A percentile compares a stretch with the other conserved stretches of the same genome.
phyloP scores from a whole-genome alignment of 2,888 invertebrate genomes.

The Panzeria rudis region DNA sequence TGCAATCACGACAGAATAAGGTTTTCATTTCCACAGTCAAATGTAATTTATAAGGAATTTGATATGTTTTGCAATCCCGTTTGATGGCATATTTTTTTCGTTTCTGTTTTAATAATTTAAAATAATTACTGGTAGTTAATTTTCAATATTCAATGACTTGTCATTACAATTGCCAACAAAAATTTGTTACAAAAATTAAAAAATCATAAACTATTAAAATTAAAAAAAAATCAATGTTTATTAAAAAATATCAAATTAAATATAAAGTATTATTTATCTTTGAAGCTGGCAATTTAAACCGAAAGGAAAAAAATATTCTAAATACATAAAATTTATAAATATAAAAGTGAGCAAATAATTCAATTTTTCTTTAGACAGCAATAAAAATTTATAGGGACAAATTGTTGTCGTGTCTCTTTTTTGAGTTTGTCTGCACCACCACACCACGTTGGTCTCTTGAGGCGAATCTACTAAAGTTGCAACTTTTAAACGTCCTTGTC shows the following conservation, averaged over 20 bases:
- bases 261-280: not conserved
- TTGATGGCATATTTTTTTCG: constrained; percentile 6
- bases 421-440: constrained; percentile 17
- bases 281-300: not conserved
- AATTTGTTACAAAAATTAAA: not conserved
- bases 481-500: constrained; percentile 70
- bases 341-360: constrained; percentile 6
- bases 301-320: not conserved
- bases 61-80: constrained; percentile 62
- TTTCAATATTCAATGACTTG: constrained; percentile 67
- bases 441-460: constrained; percentile 22
- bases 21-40: constrained; percentile 56
- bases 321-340: not conserved
- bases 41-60: constrained; percentile 64
- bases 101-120: constrained; percentile 30
- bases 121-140: constrained; percentile 48
- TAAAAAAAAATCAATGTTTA: constrained; percentile 31
- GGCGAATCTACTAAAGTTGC: not conserved
- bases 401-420: constrained; percentile 41
- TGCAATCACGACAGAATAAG: constrained; percentile 49
- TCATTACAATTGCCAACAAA: constrained; percentile 36
- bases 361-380: constrained; percentile 27
- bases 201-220: constrained; percentile 48
- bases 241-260: not conserved
- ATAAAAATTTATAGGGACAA: constrained; percentile 65